These are phyloP conservation scores for Echinarachnius parma DNA, from an alignment of 53 echinoderm and acorn worm genomes.

Conservation along the genomic window DNA sequence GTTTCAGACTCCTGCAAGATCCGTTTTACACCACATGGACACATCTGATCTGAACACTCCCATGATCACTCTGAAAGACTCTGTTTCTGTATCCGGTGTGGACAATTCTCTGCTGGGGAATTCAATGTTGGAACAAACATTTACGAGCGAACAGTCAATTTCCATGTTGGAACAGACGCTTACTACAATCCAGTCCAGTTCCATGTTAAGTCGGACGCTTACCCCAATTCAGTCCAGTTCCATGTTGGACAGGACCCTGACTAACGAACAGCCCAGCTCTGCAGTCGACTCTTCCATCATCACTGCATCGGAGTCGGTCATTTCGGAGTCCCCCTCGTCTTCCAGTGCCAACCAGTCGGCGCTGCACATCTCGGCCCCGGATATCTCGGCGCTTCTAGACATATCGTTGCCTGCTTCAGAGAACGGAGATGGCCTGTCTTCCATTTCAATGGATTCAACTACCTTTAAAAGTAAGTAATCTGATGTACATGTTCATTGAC, in stretches of 20 bases:
- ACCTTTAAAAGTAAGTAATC: constrained; percentile 42
- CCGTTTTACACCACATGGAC: neutral
- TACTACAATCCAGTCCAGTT: neutral
- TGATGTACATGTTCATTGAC: too few species aligned
- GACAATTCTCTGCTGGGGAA: constrained; percentile 1
- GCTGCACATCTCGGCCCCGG: constrained; percentile 67
- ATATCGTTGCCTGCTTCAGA: constrained; percentile 75
- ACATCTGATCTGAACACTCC: constrained; percentile 7
- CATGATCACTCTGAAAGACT: too few species aligned
- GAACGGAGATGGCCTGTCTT: constrained; percentile 37
- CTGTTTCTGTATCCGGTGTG: too few species aligned
- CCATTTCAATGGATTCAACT: constrained; percentile 26
- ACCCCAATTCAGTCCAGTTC: neutral
- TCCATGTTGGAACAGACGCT: too few species aligned
- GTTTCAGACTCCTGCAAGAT: constrained; percentile 2
- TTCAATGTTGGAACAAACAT: neutral
- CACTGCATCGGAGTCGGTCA: too few species aligned
- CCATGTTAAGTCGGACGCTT: neutral
- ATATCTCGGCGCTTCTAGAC: constrained; percentile 72
- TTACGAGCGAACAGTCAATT: too few species aligned
- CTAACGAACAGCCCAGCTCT: too few species aligned
- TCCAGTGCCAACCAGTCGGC: constrained; percentile 3
- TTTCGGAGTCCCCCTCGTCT: too few species aligned
- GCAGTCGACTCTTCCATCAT: neutral
- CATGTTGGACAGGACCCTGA: neutral